A percentile compares a stretch with the other conserved stretches of the same genome.
Evolutionary conservation across 2,797 vertebrate species (phyloP).

Genomic region (Phyllotis vaccarum): DNA sequence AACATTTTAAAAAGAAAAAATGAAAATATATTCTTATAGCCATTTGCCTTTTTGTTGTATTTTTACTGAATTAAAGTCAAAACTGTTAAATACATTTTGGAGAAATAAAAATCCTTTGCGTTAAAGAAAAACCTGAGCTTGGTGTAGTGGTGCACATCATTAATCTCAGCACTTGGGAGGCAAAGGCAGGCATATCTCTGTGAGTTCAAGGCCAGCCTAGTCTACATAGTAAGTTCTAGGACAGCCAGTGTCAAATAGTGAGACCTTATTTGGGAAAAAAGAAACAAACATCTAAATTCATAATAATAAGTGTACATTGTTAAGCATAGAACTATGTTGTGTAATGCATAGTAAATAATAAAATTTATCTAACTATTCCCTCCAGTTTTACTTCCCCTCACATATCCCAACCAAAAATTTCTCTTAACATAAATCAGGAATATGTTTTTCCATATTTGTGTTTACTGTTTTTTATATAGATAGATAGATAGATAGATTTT

Average conservation of each 20-base stretch:
- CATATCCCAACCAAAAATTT: constrained; percentile 31
- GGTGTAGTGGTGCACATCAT: neutral
- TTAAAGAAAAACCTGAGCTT: neutral
- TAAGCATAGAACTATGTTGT: constrained; percentile 32
- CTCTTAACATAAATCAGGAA: neutral
- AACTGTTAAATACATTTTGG: neutral
- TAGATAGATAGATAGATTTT: too few relatives aligned
- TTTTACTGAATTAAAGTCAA: constrained; percentile 30
- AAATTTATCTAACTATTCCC: neutral
- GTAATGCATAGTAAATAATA: neutral
- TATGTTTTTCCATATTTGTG: constrained; percentile 37
- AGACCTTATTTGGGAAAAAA: neutral
- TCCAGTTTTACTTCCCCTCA: neutral
- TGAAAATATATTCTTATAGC: neutral
- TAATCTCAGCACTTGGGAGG: neutral
- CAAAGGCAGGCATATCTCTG: neutral
- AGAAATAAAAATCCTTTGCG: constrained; percentile 7
- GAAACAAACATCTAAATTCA: neutral
- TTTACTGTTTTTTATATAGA: constrained; percentile 27
- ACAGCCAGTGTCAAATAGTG: neutral
- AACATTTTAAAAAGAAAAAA: neutral
- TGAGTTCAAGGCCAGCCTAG: neutral
- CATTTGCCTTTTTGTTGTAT: constrained; percentile 15
- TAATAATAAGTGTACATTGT: neutral
- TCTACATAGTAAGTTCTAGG: neutral